Evolutionary conservation across 2,113 vertebrate species (phyloP).

Genomic region (Callocephalon fimbriatum): DNA sequence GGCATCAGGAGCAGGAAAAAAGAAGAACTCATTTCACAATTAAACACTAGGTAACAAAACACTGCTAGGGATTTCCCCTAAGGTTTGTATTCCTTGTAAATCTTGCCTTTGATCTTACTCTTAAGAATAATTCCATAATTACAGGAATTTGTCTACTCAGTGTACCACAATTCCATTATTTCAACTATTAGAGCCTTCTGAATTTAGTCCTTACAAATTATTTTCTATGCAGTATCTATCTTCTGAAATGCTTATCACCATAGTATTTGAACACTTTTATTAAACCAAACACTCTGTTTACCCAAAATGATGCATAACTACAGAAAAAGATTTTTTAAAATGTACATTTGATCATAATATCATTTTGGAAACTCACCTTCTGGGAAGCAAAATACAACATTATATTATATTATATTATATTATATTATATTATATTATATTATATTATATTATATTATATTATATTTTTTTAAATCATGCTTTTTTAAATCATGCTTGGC

Average conservation of each 20-base stretch:
- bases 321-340: background rate
- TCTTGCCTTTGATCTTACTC: background rate
- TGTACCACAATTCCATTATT: background rate
- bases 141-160: background rate
- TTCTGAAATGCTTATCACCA: background rate
- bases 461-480: no score
- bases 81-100: background rate
- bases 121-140: background rate
- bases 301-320: background rate
- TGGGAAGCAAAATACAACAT: background rate
- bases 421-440: no score
- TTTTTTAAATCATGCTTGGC: background rate
- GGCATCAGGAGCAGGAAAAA: background rate
- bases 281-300: background rate
- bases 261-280: background rate
- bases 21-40: background rate
- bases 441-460: no score
- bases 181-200: background rate
- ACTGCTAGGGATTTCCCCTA: background rate
- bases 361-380: background rate
- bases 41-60: background rate
- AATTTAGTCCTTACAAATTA: background rate
- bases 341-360: background rate
- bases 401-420: no score
- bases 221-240: background rate